Base-by-base conservation (phyloP, 2,113 vertebrate genomes). In the Neomonachus schauinslandi region DNA sequence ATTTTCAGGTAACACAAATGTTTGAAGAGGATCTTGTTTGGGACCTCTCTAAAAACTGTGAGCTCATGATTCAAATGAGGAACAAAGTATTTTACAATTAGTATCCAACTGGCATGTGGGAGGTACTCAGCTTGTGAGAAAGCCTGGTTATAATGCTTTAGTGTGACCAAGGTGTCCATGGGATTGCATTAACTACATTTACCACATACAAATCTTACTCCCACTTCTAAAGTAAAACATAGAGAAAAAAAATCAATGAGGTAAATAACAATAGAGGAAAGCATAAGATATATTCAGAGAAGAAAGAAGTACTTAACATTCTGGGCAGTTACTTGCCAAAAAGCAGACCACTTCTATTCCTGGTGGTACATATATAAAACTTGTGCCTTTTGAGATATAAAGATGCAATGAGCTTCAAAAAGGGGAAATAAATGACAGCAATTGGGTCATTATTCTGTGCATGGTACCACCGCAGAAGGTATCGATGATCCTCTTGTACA, bases 261-360 rank as follows among this genome's bases (percentile, higher is more conserved):
- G 18, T 39, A 69, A 39, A 63, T 14, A 49, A 63, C 9, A 84
- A 63, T 9, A 92, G 11, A 88, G 8, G 7, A 13, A 90, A 89
- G 4, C 14, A 55, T 3, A 80, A 51, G 53, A 93, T n/a, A 57
- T 55, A n/a, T 13, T 91, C 46, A 82, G 33, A 94, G 11, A 21
- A 94, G 5, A 80, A 49, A 63, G 28, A 72, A 94, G 14, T 84
- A 92, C 11, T 79, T 11, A 88, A 80, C 28, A 63, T 80, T 95
- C 28, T 28, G 77, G 84, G 76, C 49, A 94, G 89, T 88, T 84
- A 95, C 69, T 96, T 96, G 69, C 67, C 84, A 36, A 67, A 91
- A 69, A 88, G 61, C 67, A 97, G 63, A 31, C 55, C 36, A 63
- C 53, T 94, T 95, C 55, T 96, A 79, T 74, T 96, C 26, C 46